Evolutionary conservation across 1,140 invertebrate species (phyloP).

Genomic region (Lordiphosa stackelbergi): DNA sequence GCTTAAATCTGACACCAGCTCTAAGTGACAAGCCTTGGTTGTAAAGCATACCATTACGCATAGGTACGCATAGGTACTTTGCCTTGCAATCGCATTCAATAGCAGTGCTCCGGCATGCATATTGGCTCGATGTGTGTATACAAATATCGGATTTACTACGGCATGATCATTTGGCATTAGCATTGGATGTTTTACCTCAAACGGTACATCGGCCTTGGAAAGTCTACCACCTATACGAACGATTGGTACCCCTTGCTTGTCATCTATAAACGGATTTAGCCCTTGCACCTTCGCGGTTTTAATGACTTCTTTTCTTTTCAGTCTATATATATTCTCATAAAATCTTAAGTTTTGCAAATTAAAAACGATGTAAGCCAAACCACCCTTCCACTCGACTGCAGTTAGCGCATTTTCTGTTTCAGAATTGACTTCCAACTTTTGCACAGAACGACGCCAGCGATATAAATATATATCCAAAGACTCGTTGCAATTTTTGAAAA

Average conservation of each 20-base stretch:
- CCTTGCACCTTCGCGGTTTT: constrained; percentile 9
- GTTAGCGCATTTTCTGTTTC: not conserved
- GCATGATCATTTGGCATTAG: constrained; percentile 5
- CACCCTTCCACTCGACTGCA: constrained; percentile 1
- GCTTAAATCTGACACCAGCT: constrained; percentile 5
- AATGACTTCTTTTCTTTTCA: not conserved
- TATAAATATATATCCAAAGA: constrained; percentile 10
- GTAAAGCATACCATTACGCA: too few relatives aligned
- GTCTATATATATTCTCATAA: constrained; percentile 1
- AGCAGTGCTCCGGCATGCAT: constrained; percentile 14
- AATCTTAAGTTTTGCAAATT: not conserved
- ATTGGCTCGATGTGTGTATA: constrained; percentile 5
- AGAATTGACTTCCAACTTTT: not conserved
- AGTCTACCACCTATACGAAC: constrained; percentile 11
- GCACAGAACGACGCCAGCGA: constrained; percentile 1
- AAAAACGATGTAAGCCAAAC: constrained; percentile 9
- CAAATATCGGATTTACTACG: not conserved
- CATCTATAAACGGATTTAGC: constrained; percentile 5
- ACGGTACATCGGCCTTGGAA: constrained; percentile 2
- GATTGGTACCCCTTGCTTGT: constrained; percentile 1
- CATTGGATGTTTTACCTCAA: not conserved
- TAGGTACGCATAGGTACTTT: too few relatives aligned
- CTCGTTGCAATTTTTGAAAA: constrained; percentile 5
- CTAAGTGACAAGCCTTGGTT: too few relatives aligned
- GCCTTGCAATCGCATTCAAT: constrained; percentile 9